A percentile compares a stretch with the other conserved stretches of the same genome.
These are phyloP conservation scores for Drosophila bipectinata DNA, from an alignment of 1,140 invertebrate genomes.

Conservation along the genomic window DNA sequence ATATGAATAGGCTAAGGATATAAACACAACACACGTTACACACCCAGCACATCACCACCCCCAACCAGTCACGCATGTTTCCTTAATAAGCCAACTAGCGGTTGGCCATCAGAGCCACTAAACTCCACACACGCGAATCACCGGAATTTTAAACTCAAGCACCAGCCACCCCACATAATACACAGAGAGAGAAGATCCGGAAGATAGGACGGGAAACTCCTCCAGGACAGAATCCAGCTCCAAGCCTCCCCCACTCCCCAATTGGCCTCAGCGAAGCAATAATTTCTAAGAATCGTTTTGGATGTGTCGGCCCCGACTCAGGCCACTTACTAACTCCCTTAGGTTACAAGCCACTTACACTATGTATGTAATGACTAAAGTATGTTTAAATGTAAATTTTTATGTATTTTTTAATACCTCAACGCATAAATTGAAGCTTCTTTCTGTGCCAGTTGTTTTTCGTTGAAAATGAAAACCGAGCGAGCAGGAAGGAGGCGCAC, in stretches of 20 bases:
- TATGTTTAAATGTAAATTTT: slow-evolving; percentile 83
- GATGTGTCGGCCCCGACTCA: slow-evolving; percentile 15
- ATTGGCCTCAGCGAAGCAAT: slow-evolving; percentile 42
- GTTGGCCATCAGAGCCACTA: slow-evolving; percentile 46
- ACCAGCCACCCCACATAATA: slow-evolving; percentile 7
- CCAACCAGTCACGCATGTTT: slow-evolving; percentile 51
- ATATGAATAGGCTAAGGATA: slow-evolving; percentile 64
- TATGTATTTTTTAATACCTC: slow-evolving; percentile 83
- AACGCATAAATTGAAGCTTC: slow-evolving; percentile 35
- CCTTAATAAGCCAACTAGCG: slow-evolving; percentile 70
- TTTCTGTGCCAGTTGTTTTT: slow-evolving; percentile 51
- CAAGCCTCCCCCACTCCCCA: slow-evolving; percentile 15
- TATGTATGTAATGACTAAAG: slow-evolving; percentile 74
- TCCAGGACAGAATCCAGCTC: neutral
- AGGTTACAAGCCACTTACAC: slow-evolving; percentile 58
- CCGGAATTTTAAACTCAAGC: slow-evolving; percentile 27
- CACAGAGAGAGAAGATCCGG: neutral
- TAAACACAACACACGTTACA: slow-evolving; percentile 39
- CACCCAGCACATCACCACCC: slow-evolving; percentile 14
- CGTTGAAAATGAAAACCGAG: slow-evolving; percentile 27
- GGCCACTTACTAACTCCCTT: slow-evolving; percentile 72
- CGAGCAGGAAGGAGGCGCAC: neutral
- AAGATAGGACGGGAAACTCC: slow-evolving; percentile 19
- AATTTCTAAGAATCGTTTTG: slow-evolving; percentile 41
- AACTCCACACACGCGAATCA: slow-evolving; percentile 10